Evolutionary conservation across 2,113 vertebrate genomes (phyloP).

Genomic region (Cyanoramphus novaezelandiae): DNA sequence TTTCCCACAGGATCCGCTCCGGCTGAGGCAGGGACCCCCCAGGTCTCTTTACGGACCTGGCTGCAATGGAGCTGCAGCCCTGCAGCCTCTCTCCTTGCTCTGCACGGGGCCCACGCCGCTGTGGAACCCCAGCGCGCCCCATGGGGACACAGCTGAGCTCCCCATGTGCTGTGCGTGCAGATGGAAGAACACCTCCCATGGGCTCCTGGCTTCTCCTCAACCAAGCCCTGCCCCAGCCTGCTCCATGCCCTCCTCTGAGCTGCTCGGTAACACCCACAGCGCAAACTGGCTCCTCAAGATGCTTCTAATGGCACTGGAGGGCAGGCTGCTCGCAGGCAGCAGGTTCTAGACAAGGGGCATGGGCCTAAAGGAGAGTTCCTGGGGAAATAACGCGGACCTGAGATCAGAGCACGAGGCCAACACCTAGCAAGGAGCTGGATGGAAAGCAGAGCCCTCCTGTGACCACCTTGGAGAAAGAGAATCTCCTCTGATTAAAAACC

Average conservation of each 20-base stretch:
- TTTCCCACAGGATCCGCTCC: not conserved
- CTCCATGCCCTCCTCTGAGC: not conserved
- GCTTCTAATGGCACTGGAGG: accelerated
- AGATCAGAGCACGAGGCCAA: not conserved
- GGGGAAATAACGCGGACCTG: not conserved
- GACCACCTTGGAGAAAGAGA: not conserved
- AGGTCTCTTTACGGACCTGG: not conserved
- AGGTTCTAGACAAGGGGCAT: accelerated
- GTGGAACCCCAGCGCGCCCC: not conserved
- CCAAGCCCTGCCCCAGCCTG: not conserved
- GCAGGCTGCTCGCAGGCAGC: not conserved
- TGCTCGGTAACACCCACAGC: not conserved
- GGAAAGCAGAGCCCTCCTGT: not conserved
- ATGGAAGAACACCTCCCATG: not conserved
- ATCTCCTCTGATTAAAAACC: not conserved
- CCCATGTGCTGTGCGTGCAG: accelerated
- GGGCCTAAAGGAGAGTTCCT: not conserved
- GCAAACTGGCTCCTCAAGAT: not conserved
- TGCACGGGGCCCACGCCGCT: accelerated
- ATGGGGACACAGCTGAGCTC: not conserved
- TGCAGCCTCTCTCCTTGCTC: not conserved
- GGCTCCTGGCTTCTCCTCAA: not conserved
- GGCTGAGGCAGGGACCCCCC: not conserved
- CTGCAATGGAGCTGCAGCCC: not conserved
- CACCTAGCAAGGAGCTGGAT: not conserved